phyloP scores from a whole-genome alignment of 2,888 invertebrate species.

The Drosophila diplacantha region DNA sequence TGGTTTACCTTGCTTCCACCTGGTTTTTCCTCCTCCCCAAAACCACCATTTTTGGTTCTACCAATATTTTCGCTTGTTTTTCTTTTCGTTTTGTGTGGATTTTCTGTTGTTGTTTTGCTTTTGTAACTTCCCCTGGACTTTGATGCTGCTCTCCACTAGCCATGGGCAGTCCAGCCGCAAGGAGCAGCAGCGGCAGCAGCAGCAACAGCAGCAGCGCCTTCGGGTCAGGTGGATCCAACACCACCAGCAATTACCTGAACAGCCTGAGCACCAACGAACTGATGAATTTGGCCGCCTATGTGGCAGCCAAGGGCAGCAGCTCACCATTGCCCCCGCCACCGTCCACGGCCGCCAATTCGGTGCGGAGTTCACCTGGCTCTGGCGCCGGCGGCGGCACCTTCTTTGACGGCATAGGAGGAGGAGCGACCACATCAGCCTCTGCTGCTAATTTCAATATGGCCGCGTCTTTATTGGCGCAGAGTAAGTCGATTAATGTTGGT shows the following conservation, averaged over 20 bases:
- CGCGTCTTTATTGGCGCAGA: conserved; percentile 90
- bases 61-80: conserved; percentile 13
- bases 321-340: conserved; percentile 21
- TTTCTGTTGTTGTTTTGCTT: conserved; percentile 4
- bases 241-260: conserved; percentile 58
- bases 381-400: conserved; percentile 3
- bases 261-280: conserved; percentile 73
- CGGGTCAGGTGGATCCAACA: conserved; percentile 23
- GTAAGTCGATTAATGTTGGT: conserved; percentile 82
- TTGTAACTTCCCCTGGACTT: conserved; percentile 17
- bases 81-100: neutral
- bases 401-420: conserved; percentile 31
- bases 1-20: conserved; percentile 13
- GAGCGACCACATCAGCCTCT: conserved; percentile 58
- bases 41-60: neutral
- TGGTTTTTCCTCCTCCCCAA: neutral
- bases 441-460: conserved; percentile 79
- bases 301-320: conserved; percentile 65
- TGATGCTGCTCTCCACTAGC: conserved; percentile 7
- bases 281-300: conserved; percentile 74
- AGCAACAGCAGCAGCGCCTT: conserved; percentile 1
- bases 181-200: conserved; percentile 27
- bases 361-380: conserved; percentile 12
- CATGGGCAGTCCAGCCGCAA: conserved; percentile 34
- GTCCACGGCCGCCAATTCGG: conserved; percentile 33